These are phyloP conservation scores for Pemphredon lugubris DNA, from an alignment of 2,888 invertebrate species.

Conservation along the genomic window DNA sequence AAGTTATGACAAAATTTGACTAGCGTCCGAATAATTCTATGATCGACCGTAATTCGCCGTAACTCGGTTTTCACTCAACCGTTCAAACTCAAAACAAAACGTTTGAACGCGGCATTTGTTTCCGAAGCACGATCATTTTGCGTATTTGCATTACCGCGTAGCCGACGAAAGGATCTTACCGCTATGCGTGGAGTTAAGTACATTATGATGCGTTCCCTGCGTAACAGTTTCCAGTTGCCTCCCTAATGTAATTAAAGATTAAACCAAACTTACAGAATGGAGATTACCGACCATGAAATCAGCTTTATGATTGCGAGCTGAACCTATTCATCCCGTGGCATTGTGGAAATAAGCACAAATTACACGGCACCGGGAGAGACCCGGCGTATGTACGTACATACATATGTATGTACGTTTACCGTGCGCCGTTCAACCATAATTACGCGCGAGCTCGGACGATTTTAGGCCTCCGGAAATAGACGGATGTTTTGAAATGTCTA, in stretches of 20 bases:
- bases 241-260: conserved; percentile 44
- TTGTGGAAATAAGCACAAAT: too few species aligned
- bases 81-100: neutral
- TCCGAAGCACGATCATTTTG: neutral
- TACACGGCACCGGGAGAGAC: too few species aligned
- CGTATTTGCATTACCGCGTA: neutral
- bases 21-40: too few species aligned
- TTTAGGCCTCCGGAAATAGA: too few species aligned
- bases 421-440: too few species aligned
- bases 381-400: too few species aligned
- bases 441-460: too few species aligned
- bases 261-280: conserved; percentile 33
- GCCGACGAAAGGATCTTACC: neutral
- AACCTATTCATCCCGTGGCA: conserved; percentile 19
- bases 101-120: too few species aligned
- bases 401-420: too few species aligned
- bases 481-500: too few species aligned
- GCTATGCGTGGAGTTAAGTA: conserved; percentile 1
- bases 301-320: conserved; percentile 16
- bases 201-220: neutral
- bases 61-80: neutral
- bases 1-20: too few species aligned
- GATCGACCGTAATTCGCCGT: too few species aligned
- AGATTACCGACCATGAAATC: conserved; percentile 33
- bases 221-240: conserved; percentile 1